phyloP scores from a whole-genome alignment of 2,113 vertebrate genomes.

The Pseudopodoces humilis region DNA sequence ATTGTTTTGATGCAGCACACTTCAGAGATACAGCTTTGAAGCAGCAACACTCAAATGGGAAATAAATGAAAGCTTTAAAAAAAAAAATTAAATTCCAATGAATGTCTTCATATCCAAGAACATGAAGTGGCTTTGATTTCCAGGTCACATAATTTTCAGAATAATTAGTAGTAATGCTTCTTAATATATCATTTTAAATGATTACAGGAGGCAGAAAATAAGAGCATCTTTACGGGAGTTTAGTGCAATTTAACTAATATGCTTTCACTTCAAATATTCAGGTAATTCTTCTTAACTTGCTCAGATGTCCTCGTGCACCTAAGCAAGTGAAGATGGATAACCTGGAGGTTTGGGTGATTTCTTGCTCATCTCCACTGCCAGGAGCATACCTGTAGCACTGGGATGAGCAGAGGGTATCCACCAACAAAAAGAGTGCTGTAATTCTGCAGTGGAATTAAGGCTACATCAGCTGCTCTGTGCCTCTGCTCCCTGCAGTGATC shows the following conservation, averaged over 20 bases:
- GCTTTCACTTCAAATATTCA: slow-evolving; percentile 8
- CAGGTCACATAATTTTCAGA: slow-evolving; percentile 17
- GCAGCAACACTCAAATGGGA: neutral
- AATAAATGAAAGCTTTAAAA: slow-evolving; percentile 13
- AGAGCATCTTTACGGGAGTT: neutral
- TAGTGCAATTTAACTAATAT: slow-evolving; percentile 33
- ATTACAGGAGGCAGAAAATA: slow-evolving; percentile 25
- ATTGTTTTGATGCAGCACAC: neutral
- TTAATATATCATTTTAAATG: slow-evolving; percentile 38
- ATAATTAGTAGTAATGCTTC: slow-evolving; percentile 36
- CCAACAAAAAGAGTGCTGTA: neutral
- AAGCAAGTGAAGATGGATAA: neutral
- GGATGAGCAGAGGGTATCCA: neutral
- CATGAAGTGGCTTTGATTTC: slow-evolving; percentile 20
- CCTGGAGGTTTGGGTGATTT: neutral
- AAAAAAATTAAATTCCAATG: neutral
- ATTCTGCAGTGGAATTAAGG: neutral
- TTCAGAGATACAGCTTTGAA: neutral
- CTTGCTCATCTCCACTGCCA: neutral
- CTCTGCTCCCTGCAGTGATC: neutral
- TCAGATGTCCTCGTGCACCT: neutral
- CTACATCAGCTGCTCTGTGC: neutral
- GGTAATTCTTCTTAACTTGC: slow-evolving; percentile 12
- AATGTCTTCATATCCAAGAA: neutral
- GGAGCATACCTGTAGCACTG: neutral